Percentiles rank a stretch among this genome's conserved stretches.
phyloP scores from a whole-genome alignment of 2,113 vertebrate species.

The Saimiri boliviensis region DNA sequence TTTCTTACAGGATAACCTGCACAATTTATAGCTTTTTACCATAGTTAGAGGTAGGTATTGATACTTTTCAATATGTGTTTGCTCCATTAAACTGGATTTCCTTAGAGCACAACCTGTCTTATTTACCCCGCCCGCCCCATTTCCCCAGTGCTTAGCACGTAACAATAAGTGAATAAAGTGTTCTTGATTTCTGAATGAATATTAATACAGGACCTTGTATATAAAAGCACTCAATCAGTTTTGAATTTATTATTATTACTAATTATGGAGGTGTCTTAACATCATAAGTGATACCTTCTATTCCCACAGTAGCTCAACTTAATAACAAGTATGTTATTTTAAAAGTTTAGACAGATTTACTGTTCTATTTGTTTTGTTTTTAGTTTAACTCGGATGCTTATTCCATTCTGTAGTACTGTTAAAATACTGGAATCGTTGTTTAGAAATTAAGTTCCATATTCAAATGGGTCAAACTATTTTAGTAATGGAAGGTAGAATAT shows the following conservation, averaged over 20 bases:
- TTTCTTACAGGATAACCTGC: neutral
- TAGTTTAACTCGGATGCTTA: neutral
- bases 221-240: neutral
- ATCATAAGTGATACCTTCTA: neutral
- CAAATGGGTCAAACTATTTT: neutral
- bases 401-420: neutral
- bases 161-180: neutral
- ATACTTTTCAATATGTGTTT: neutral
- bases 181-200: constrained; percentile 25
- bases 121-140: neutral
- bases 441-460: constrained; percentile 8
- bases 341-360: neutral
- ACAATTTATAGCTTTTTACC: neutral
- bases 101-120: neutral
- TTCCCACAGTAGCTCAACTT: neutral
- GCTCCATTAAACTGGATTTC: neutral
- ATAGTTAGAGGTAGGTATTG: neutral
- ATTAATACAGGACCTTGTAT: neutral
- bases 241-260: neutral
- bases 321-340: neutral
- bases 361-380: neutral
- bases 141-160: neutral
- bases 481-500: neutral
- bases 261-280: neutral
- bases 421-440: constrained; percentile 10